Evolutionary conservation across 2,888 invertebrate species (phyloP), one percentile per base, ranked within the genome.

Genomic region (Tromatobia lineatoria): DNA sequence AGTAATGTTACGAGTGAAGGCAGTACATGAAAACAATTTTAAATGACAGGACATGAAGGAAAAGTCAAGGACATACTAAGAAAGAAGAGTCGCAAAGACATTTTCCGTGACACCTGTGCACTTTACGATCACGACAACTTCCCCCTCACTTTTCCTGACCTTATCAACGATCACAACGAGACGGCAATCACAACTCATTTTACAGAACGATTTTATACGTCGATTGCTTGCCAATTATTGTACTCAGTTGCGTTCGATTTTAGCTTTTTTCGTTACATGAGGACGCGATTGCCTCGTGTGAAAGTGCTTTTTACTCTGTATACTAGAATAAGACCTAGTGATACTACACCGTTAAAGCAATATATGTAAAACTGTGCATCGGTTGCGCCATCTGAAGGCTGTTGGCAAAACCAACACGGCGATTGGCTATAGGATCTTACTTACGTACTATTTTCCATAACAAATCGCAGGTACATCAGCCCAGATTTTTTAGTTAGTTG

Each of bases 91-190:
- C 59, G 29, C 61, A 11, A 45, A 45, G 34, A 70, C 15, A 66
- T 71, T 71, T 38, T 64, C 20, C 45, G 15, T 54, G 79, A 66
- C 71, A 73, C 52, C 78, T n/a, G 52, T 42, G 52, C 64, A 45
- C 64, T 45, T 42, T 54, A 54, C 66, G 52, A 25, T 79, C 42
- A 18, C 38, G 34, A 59, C 29, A 18, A 66, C 29, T 45, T 73
- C 18, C 42, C 71, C 47, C 23, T 79, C 54, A 71, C 71, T 79
- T 71, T 71, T 71, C 64, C 38, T 8, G 42, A 71, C 70, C 70
- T 71, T 52, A 59, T 15, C n/a, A 34, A 70, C 71, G 42, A 45
- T 13, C 15, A 15, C 29, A 25, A 47, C 54, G 71, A 42, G 18
- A 66, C 45, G 64, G 45, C n/a, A 20, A 6, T 3, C 25, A 23